A percentile compares a stretch with the other conserved stretches of the same genome.
phyloP scores from a whole-genome alignment of 2,888 invertebrate species.

The Gnatocerus cornutus region DNA sequence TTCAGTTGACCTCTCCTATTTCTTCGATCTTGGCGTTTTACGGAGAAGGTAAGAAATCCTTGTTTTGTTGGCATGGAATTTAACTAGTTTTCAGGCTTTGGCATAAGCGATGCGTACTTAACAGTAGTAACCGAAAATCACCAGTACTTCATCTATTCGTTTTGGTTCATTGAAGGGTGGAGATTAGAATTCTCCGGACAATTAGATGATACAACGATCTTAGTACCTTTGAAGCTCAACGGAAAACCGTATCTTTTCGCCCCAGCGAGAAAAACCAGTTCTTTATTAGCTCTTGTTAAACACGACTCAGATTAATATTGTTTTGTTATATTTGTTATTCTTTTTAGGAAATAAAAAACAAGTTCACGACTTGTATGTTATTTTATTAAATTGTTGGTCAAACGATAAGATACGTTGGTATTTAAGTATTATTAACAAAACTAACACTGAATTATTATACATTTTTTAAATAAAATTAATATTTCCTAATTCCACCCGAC shows the following conservation, averaged over 20 bases:
- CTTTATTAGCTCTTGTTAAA: conserved; percentile 63
- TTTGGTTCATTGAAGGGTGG: conserved; percentile 66
- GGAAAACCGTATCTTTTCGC: conserved; percentile 64
- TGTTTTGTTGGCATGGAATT: not conserved
- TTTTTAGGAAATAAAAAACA: conserved; percentile 18
- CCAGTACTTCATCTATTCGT: conserved; percentile 65
- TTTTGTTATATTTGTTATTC: conserved; percentile 31
- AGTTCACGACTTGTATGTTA: conserved; percentile 6
- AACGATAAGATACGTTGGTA: conserved; percentile 12
- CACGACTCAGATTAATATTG: conserved; percentile 59
- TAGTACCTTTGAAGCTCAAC: conserved; percentile 64
- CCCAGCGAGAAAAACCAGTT: conserved; percentile 61
- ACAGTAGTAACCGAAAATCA: conserved; percentile 62
- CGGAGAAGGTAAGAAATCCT: conserved; percentile 60
- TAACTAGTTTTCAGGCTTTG: conserved; percentile 59
- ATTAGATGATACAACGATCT: conserved; percentile 63
- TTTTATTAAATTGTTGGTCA: conserved; percentile 32
- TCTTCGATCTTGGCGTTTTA: conserved; percentile 65
- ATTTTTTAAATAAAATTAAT: conserved; percentile 16
- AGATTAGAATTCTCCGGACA: conserved; percentile 63
- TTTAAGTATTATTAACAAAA: conserved; percentile 12
- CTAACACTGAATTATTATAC: not conserved
- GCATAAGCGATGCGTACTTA: conserved; percentile 65
- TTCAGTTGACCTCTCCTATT: conserved; percentile 61
- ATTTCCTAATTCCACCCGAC: conserved; percentile 58